These are phyloP conservation scores for Hecatera dysodea DNA, from an alignment of 2,888 invertebrate genomes.

Conservation along the genomic window DNA sequence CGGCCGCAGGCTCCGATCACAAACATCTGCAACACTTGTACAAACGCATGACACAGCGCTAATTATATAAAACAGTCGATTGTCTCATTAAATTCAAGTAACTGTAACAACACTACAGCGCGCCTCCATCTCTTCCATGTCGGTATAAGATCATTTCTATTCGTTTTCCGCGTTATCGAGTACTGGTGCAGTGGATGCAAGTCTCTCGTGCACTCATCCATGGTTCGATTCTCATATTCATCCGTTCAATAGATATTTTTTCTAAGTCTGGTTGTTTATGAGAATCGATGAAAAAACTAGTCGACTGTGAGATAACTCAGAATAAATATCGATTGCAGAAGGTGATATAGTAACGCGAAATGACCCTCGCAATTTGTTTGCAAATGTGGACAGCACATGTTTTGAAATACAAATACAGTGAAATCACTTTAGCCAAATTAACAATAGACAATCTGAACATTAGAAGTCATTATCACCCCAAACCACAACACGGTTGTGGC, in stretches of 20 bases:
- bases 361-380: constrained; percentile 21
- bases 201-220: constrained; percentile 27
- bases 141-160: constrained; percentile 2
- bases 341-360: constrained; percentile 5
- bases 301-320: constrained; percentile 8
- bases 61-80: constrained; percentile 32
- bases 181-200: constrained; percentile 3
- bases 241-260: constrained; percentile 37
- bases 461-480: constrained; percentile 32
- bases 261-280: constrained; percentile 21
- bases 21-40: constrained; percentile 49
- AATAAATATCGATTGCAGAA: constrained; percentile 6
- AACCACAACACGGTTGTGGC: constrained; percentile 28
- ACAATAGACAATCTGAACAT: constrained; percentile 50
- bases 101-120: not conserved
- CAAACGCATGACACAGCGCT: constrained; percentile 49
- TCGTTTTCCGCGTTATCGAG: constrained; percentile 22
- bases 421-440: constrained; percentile 39
- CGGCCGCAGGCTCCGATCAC: constrained; percentile 16
- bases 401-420: constrained; percentile 1
- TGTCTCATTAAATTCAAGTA: constrained; percentile 19
- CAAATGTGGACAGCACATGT: constrained; percentile 8
- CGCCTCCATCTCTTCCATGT: not conserved
- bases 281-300: constrained; percentile 18
- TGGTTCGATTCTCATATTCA: constrained; percentile 34